Evolutionary conservation across 2,888 invertebrate genomes (phyloP).

Genomic region (Prionchulus punctatus): DNA sequence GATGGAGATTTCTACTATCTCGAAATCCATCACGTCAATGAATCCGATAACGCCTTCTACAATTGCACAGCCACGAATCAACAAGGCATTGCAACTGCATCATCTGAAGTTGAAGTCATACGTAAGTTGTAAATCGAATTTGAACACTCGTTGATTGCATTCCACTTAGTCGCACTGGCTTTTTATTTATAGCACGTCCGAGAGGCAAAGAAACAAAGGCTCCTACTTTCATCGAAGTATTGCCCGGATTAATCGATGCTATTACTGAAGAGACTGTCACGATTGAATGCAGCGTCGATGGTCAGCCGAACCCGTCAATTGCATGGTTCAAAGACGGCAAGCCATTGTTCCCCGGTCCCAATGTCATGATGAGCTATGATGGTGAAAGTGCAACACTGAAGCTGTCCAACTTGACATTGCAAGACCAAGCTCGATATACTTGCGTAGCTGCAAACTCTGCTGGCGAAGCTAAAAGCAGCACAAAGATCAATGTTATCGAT

Average conservation of each 20-base stretch:
- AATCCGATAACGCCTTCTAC: slow-evolving; percentile 20
- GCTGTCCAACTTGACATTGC: slow-evolving; percentile 11
- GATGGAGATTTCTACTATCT: slow-evolving; percentile 32
- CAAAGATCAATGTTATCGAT: slow-evolving; percentile 5
- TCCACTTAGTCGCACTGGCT: too few relatives aligned
- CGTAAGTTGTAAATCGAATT: neutral
- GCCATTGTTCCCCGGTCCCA: slow-evolving; percentile 3
- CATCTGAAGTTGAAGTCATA: slow-evolving; percentile 20
- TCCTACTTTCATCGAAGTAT: slow-evolving; percentile 25
- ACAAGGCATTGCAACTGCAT: slow-evolving; percentile 26
- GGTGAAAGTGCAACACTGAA: slow-evolving; percentile 28
- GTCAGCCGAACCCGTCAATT: slow-evolving; percentile 24
- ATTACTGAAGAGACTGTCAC: slow-evolving; percentile 20
- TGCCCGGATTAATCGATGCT: slow-evolving; percentile 21
- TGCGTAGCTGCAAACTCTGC: slow-evolving; percentile 13
- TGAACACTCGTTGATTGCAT: too few relatives aligned
- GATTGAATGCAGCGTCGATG: slow-evolving; percentile 27
- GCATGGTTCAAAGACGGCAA: slow-evolving; percentile 16
- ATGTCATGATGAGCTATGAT: slow-evolving; percentile 22
- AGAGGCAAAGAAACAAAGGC: slow-evolving; percentile 18
- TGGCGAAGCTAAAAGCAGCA: slow-evolving; percentile 15
- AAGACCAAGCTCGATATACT: slow-evolving; percentile 13
- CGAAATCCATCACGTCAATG: slow-evolving; percentile 19
- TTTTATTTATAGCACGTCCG: neutral
- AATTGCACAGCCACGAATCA: slow-evolving; percentile 29